A percentile compares a stretch with the other conserved stretches of the same genome.
These are phyloP conservation scores for Cotesia chilonis DNA, from an alignment of 1,140 invertebrate genomes.

Conservation along the genomic window DNA sequence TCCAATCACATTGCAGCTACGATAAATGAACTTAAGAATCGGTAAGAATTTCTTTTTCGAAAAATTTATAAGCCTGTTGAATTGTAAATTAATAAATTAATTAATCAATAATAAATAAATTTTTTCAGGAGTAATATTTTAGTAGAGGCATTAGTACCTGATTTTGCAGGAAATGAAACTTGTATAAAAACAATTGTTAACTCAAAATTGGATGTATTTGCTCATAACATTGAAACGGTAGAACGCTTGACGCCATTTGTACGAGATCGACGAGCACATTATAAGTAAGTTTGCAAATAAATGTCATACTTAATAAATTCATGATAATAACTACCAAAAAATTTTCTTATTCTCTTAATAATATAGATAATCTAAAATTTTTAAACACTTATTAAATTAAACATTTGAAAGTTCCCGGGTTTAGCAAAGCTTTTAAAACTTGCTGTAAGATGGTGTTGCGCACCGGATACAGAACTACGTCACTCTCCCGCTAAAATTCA, in stretches of 20 bases:
- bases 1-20: constrained; percentile 91
- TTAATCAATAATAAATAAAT: too few relatives aligned
- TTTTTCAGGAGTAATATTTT: constrained; percentile 79
- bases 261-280: constrained; percentile 86
- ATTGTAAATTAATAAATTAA: not conserved
- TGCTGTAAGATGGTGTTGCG: too few relatives aligned
- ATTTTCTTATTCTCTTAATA: too few relatives aligned
- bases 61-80: not conserved
- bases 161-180: constrained; percentile 87
- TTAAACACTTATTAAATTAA: too few relatives aligned
- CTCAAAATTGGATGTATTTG: constrained; percentile 92
- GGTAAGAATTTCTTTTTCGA: constrained; percentile 59
- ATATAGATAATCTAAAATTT: constrained; percentile 28
- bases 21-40: constrained; percentile 79
- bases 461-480: too few relatives aligned
- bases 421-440: too few relatives aligned
- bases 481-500: too few relatives aligned
- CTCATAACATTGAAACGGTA: constrained; percentile 97
- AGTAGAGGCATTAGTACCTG: constrained; percentile 97
- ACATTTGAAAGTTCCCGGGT: too few relatives aligned
- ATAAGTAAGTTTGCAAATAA: constrained; percentile 59
- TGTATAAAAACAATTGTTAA: constrained; percentile 81
- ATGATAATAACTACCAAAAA: too few relatives aligned
- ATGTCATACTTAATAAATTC: too few relatives aligned
- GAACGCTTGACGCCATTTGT: constrained; percentile 89